A percentile compares a stretch with the other conserved stretches of the same genome.
Conservation (phyloP, 2,113 vertebrate genomes). For the Hucho hucho region DNA sequence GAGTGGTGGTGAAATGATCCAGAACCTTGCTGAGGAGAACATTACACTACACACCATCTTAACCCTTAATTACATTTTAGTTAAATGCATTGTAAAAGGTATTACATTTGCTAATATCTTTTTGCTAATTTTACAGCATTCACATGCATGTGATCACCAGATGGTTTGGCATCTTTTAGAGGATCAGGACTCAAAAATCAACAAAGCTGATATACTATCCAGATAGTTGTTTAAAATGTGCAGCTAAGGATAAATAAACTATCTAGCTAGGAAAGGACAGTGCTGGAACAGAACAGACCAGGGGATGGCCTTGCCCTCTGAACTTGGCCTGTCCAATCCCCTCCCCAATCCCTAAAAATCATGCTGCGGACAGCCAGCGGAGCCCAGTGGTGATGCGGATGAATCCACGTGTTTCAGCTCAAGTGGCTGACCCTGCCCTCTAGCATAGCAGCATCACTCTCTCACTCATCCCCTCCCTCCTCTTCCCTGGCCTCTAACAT, state of each 20-base stretch:
- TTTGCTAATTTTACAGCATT: not conserved
- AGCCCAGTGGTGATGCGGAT: conserved; percentile 24
- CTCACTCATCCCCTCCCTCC: too few species aligned
- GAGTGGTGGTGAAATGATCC: too few species aligned
- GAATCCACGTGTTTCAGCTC: conserved; percentile 27
- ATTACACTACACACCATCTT: too few species aligned
- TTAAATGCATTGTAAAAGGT: too few species aligned
- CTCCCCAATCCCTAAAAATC: conserved; percentile 27
- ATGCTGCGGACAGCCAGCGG: conserved; percentile 4
- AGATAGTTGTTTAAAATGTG: not conserved
- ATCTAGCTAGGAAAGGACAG: not conserved
- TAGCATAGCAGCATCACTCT: not conserved
- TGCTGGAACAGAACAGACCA: not conserved
- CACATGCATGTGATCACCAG: not conserved
- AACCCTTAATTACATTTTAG: too few species aligned
- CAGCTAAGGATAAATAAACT: conserved; percentile 14
- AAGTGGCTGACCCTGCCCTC: conserved; percentile 7
- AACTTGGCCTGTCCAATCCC: conserved; percentile 18
- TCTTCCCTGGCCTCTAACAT: too few species aligned
- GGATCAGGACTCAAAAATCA: conserved; percentile 2
- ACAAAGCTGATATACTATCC: conserved; percentile 11
- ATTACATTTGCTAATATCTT: too few species aligned
- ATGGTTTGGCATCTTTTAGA: not conserved
- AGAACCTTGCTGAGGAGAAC: too few species aligned
- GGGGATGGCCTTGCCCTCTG: conserved; percentile 18